These are phyloP conservation scores for Sisyra terminalis DNA, from an alignment of 2,888 invertebrate genomes.

Conservation along the genomic window DNA sequence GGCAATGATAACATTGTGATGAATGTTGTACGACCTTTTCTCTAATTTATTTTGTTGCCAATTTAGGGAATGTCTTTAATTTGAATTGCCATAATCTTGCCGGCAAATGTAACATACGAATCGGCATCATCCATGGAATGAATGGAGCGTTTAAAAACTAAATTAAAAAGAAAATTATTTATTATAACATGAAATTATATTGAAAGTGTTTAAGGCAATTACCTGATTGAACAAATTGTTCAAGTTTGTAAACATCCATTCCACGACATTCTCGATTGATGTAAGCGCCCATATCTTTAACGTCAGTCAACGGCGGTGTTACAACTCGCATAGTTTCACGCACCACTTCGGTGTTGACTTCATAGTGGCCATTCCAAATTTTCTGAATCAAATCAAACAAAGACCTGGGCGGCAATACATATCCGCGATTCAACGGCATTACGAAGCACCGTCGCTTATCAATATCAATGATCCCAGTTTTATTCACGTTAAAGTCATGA, in stretches of 20 bases:
- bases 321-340: slow-evolving; percentile 60
- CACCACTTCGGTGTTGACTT: slow-evolving; percentile 64
- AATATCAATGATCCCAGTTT: slow-evolving; percentile 35
- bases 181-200: too few relatives aligned
- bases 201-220: slow-evolving; percentile 16
- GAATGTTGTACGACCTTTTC: too few relatives aligned
- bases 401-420: slow-evolving; percentile 63
- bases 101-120: too few relatives aligned
- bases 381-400: slow-evolving; percentile 64
- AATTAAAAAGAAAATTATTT: too few relatives aligned
- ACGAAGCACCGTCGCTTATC: slow-evolving; percentile 62
- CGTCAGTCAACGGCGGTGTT: slow-evolving; percentile 48
- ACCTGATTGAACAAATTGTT: slow-evolving; percentile 42
- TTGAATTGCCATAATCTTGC: too few relatives aligned
- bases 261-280: slow-evolving; percentile 53
- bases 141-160: too few relatives aligned
- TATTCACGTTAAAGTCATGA: slow-evolving; percentile 74
- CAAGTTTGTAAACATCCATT: slow-evolving; percentile 57
- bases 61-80: too few relatives aligned
- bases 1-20: too few relatives aligned
- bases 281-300: slow-evolving; percentile 44
- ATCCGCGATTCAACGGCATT: slow-evolving; percentile 67
- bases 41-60: too few relatives aligned
- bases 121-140: too few relatives aligned
- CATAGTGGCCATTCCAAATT: slow-evolving; percentile 64